Base-by-base conservation (phyloP, 35 echinoderm and acorn worm genomes). In the Ptychodera flava region DNA sequence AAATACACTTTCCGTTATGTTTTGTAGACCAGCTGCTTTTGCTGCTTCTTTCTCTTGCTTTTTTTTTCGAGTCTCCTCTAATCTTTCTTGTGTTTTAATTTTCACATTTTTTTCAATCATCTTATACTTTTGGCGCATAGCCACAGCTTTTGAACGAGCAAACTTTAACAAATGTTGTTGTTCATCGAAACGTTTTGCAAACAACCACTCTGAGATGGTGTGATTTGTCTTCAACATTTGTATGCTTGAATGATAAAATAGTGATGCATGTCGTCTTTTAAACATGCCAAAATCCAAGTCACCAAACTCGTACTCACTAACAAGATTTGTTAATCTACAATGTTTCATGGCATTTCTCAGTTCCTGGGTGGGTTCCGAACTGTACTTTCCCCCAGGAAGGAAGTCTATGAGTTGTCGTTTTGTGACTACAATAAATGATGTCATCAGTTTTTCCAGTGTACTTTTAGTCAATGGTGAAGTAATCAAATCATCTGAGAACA, bases 201-300 rank as follows among this genome's bases (percentile, higher is more conserved):
- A 38, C 0, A 77, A 31, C 85, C 36, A 87, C 29, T 29, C 35
- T 81, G 84, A 83, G 12, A 91, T 53, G 15, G 90, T 91, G 16
- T n/a, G n/a, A n/a, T n/a, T n/a, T n/a, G 36, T 1, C 27, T 91
- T 86, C 0, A 83, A 35, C 81, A 89, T 86, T 53, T 87, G 84
- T 0, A 87, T 76, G 32, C 79, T 82, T 0, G 36, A 81, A 28
- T 86, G 84, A 33, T 33, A 91, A 29, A 91, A 79, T 82, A 78
- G 16, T 28, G 84, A 89, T 0, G 78, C 89, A 82, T 86, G 84
- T 31, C 79, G 78, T 6, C 89, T 29, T 29, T 79, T 36, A 33
- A 86, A 91, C 32, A 86, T 83, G 64, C 89, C 85, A 34, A 86
- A 86, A 80, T 91, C 89, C 15, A 91, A 80, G 27, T 91, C 84